These are phyloP conservation scores for Drosophila hamatofila DNA, from an alignment of 2,888 invertebrate genomes.

Conservation along the genomic window DNA sequence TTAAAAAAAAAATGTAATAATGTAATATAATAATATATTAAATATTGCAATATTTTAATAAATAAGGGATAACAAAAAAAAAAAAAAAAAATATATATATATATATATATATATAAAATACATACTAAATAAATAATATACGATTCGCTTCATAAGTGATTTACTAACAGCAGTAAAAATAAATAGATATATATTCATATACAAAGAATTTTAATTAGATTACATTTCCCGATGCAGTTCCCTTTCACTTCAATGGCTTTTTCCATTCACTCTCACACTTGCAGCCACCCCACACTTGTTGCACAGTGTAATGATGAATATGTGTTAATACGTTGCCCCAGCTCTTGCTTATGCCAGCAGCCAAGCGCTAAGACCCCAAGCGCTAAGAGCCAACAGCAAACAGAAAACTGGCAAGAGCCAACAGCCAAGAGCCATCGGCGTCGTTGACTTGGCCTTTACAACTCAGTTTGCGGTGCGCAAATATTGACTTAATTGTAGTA, in stretches of 20 bases:
- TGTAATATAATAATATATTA: no score
- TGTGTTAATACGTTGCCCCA: conserved; percentile 63
- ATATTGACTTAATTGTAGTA: conserved; percentile 64
- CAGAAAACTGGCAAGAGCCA: not conserved
- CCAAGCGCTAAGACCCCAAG: conserved; percentile 24
- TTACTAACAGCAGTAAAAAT: not conserved
- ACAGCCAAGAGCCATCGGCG: conserved; percentile 14
- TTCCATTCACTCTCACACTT: no score
- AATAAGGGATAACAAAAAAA: no score
- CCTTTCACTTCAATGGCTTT: not conserved
- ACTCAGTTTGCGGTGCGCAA: conserved; percentile 58
- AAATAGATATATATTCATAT: not conserved
- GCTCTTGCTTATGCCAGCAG: conserved; percentile 35
- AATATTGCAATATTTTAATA: no score
- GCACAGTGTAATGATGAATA: conserved; percentile 54
- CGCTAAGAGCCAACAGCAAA: conserved; percentile 12
- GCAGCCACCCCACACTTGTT: conserved; percentile 12
- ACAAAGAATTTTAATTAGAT: not conserved
- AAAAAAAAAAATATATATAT: no score
- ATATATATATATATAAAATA: no score
- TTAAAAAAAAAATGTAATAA: no score
- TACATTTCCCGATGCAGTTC: not conserved
- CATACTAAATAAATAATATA: not conserved
- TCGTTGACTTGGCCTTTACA: conserved; percentile 49
- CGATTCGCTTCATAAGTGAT: no score